Evolutionary conservation across 2,888 invertebrate genomes (phyloP).

Genomic region (Meandrusa payeni): DNA sequence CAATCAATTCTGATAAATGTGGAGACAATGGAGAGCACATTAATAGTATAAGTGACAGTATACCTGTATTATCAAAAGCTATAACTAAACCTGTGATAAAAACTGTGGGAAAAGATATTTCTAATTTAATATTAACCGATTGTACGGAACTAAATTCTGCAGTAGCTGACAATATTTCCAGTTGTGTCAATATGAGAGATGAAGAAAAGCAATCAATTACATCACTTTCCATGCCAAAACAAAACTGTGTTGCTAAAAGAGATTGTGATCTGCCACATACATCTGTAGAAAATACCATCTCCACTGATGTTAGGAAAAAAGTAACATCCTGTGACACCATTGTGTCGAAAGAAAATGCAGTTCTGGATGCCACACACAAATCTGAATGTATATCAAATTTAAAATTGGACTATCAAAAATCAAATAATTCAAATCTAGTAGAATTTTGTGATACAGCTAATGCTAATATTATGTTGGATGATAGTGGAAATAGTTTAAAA

Average conservation of each 20-base stretch:
- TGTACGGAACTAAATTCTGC: constrained; percentile 4
- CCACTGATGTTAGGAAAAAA: constrained; percentile 6
- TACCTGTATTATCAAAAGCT: constrained; percentile 47
- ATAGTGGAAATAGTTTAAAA: constrained; percentile 5
- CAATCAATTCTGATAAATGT: constrained; percentile 13
- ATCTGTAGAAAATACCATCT: background rate
- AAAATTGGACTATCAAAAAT: constrained; percentile 27
- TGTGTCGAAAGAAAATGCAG: constrained; percentile 3
- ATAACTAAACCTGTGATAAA: constrained; percentile 58
- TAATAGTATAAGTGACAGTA: constrained; percentile 48
- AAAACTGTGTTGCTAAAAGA: constrained; percentile 36
- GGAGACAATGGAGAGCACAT: constrained; percentile 39
- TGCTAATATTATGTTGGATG: background rate
- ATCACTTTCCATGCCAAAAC: constrained; percentile 26
- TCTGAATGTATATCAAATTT: constrained; percentile 1
- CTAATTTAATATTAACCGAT: constrained; percentile 24
- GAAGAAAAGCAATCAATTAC: background rate
- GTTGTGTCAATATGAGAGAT: background rate
- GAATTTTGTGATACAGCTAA: constrained; percentile 9
- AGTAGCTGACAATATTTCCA: constrained; percentile 1
- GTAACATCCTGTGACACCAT: constrained; percentile 1
- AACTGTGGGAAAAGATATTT: constrained; percentile 30
- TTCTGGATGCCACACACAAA: constrained; percentile 11
- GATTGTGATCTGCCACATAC: background rate
- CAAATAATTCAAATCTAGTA: constrained; percentile 34